Percentiles rank a stretch among this genome's conserved stretches.
phyloP scores from a whole-genome alignment of 1,140 invertebrate genomes.

The Hyphantria cunea region DNA sequence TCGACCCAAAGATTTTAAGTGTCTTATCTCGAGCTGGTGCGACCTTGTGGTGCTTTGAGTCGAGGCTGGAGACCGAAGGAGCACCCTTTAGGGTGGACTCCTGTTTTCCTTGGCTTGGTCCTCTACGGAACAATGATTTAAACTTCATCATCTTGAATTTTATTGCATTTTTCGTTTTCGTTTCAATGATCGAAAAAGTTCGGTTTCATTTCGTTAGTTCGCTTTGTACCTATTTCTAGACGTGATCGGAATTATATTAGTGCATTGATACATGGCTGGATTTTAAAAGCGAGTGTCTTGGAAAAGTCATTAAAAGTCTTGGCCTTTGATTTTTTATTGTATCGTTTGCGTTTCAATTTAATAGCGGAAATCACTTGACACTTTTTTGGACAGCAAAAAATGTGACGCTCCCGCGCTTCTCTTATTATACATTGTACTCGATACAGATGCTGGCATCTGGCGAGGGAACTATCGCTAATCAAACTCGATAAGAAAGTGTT shows the following conservation, averaged over 20 bases:
- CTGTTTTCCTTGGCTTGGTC: slow-evolving; percentile 81
- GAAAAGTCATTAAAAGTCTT: background rate
- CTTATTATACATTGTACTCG: too few relatives aligned
- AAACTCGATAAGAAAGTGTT: slow-evolving; percentile 1
- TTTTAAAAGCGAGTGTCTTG: slow-evolving; percentile 1
- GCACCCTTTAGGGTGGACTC: slow-evolving; percentile 73
- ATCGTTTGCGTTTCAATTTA: background rate
- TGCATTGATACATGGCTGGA: slow-evolving; percentile 5
- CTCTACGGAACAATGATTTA: slow-evolving; percentile 91
- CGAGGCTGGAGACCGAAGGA: slow-evolving; percentile 80
- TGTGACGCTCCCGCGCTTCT: slow-evolving; percentile 6
- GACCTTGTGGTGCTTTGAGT: slow-evolving; percentile 82
- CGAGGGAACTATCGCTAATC: slow-evolving; percentile 21
- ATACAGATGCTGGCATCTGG: too few relatives aligned
- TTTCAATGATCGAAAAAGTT: slow-evolving; percentile 63
- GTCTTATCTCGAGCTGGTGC: slow-evolving; percentile 76
- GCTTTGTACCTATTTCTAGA: slow-evolving; percentile 35
- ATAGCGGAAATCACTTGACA: slow-evolving; percentile 25
- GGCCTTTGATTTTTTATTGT: too few relatives aligned
- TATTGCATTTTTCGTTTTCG: slow-evolving; percentile 67
- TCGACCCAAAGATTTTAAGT: slow-evolving; percentile 76
- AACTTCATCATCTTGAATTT: slow-evolving; percentile 89
- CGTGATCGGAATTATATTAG: slow-evolving; percentile 56
- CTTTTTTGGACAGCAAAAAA: slow-evolving; percentile 22
- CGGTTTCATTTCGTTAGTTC: slow-evolving; percentile 42